phyloP scores from a whole-genome alignment of 2,888 invertebrate species.

The Agonum fuliginosum region DNA sequence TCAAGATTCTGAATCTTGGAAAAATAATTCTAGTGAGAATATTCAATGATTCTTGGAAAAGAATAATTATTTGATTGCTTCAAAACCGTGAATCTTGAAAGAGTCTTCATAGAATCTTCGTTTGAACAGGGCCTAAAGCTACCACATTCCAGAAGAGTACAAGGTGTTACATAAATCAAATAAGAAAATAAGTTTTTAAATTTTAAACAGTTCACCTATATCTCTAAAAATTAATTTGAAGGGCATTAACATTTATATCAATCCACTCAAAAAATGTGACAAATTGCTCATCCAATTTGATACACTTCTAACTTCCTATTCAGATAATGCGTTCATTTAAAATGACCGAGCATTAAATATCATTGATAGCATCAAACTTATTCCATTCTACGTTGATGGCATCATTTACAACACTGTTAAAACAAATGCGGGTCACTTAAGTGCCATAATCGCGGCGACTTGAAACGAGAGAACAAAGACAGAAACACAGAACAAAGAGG shows the following conservation, averaged over 20 bases:
- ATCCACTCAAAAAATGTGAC: neutral
- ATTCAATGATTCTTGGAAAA: too few relatives aligned
- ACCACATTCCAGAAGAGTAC: too few relatives aligned
- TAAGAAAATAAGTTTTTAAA: neutral
- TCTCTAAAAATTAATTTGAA: neutral
- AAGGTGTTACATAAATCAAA: too few relatives aligned
- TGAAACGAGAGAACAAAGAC: constrained; percentile 22
- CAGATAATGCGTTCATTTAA: constrained; percentile 9
- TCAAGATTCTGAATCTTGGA: too few relatives aligned
- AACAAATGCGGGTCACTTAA: constrained; percentile 48
- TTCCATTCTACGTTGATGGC: constrained; percentile 38
- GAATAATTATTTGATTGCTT: too few relatives aligned
- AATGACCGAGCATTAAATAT: constrained; percentile 30
- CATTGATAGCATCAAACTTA: constrained; percentile 37
- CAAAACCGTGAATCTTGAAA: too few relatives aligned
- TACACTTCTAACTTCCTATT: constrained; percentile 22
- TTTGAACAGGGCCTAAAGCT: too few relatives aligned
- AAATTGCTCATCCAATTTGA: constrained; percentile 2
- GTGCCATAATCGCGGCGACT: constrained; percentile 31
- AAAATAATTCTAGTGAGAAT: too few relatives aligned
- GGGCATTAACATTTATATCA: too few relatives aligned
- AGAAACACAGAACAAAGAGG: neutral
- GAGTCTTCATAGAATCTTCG: too few relatives aligned
- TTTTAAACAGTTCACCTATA: neutral
- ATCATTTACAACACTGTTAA: constrained; percentile 45